A percentile compares a stretch with the other conserved stretches of the same genome.
Evolutionary conservation across 2,797 vertebrate genomes (phyloP).

Genomic region (Chrosomus eos): DNA sequence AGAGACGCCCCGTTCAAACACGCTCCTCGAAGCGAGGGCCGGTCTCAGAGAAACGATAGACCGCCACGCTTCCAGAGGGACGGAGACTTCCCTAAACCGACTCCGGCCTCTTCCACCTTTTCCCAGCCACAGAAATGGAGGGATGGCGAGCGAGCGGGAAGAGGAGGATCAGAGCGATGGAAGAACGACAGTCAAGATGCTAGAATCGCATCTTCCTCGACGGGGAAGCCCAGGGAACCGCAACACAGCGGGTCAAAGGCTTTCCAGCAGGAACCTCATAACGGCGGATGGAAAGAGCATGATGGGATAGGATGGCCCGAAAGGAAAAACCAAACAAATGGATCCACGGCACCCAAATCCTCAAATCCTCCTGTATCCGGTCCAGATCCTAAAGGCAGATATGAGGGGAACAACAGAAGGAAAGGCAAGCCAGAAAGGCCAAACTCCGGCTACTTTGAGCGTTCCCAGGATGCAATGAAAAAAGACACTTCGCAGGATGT

Average conservation of each 20-base stretch:
- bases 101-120: slow-evolving; percentile 61
- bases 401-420: slow-evolving; percentile 83
- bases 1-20: slow-evolving; percentile 84
- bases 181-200: slow-evolving; percentile 81
- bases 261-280: slow-evolving; percentile 55
- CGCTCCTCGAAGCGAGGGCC: slow-evolving; percentile 81
- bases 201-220: slow-evolving; percentile 59
- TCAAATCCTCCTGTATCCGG: slow-evolving; percentile 67
- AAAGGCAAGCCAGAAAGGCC: slow-evolving; percentile 85
- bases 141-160: slow-evolving; percentile 81
- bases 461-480: slow-evolving; percentile 78
- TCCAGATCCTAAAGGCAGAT: slow-evolving; percentile 75
- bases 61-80: slow-evolving; percentile 95
- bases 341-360: slow-evolving; percentile 71
- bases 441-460: slow-evolving; percentile 82
- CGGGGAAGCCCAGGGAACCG: slow-evolving; percentile 82
- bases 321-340: slow-evolving; percentile 77
- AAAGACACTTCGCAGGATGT: slow-evolving; percentile 76
- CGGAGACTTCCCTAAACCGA: slow-evolving; percentile 83
- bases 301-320: slow-evolving; percentile 58
- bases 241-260: slow-evolving; percentile 69
- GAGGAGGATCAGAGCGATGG: slow-evolving; percentile 77
- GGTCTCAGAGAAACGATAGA: slow-evolving; percentile 88
- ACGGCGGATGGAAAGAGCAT: slow-evolving; percentile 39
- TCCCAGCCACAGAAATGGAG: slow-evolving; percentile 77